Evolutionary conservation across 2,113 vertebrate species (phyloP).

Genomic region (Oostethus manadensis): DNA sequence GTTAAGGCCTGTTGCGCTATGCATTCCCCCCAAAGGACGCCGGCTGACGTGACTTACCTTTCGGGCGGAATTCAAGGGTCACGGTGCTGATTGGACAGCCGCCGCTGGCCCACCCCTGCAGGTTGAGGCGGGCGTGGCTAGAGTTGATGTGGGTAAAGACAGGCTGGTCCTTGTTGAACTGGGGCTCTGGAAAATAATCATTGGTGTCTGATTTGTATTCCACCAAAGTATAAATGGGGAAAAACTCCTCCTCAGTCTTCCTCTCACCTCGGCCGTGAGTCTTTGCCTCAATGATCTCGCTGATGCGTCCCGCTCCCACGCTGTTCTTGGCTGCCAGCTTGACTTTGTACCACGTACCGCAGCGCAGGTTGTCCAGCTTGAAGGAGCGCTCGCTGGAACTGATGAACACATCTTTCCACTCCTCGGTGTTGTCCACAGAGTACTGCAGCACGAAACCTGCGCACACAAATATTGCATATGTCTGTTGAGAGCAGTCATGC

Average conservation of each 20-base stretch:
- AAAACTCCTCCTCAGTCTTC: background rate
- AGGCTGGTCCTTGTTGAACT: conserved; percentile 96
- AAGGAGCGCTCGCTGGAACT: conserved; percentile 91
- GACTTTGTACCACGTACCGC: conserved; percentile 98
- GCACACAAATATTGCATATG: background rate
- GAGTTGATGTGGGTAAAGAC: conserved; percentile 97
- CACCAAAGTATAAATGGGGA: no score
- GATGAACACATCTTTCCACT: conserved; percentile 96
- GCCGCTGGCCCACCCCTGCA: conserved; percentile 95
- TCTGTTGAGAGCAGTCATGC: no score
- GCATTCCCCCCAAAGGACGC: background rate
- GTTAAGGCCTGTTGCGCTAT: background rate
- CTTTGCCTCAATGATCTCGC: conserved; percentile 98
- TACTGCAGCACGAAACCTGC: conserved; percentile 96
- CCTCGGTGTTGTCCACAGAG: conserved; percentile 96
- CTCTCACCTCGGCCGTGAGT: conserved; percentile 88
- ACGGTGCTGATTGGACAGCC: conserved; percentile 92
- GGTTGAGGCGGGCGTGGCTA: conserved; percentile 90
- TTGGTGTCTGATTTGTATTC: no score
- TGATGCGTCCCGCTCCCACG: conserved; percentile 94
- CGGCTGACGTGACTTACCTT: conserved; percentile 55
- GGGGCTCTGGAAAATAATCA: conserved; percentile 76
- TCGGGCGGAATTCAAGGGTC: conserved; percentile 89
- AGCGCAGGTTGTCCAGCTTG: conserved; percentile 92
- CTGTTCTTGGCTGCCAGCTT: conserved; percentile 98